phyloP scores from a whole-genome alignment of 2,113 vertebrate species.

The Upupa epops region DNA sequence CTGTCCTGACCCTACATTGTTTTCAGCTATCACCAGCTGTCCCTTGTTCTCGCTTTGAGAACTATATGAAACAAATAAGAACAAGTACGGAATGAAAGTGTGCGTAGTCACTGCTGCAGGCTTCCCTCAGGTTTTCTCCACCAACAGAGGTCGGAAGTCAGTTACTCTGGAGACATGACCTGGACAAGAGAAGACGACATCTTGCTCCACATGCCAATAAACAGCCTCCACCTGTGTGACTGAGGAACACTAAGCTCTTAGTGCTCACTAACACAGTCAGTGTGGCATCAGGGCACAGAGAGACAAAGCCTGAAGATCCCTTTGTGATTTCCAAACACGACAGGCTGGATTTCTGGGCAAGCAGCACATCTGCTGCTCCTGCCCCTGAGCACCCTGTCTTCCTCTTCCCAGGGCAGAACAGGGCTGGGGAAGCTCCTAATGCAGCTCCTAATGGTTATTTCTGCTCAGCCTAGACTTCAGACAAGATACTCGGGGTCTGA shows the following conservation, averaged over 20 bases:
- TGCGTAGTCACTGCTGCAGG: background rate
- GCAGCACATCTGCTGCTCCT: background rate
- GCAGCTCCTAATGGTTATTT: background rate
- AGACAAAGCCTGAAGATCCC: background rate
- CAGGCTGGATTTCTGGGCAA: background rate
- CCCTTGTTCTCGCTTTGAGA: background rate
- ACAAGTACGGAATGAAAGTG: background rate
- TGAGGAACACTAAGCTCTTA: background rate
- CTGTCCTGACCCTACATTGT: background rate
- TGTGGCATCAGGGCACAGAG: background rate
- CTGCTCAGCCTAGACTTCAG: background rate
- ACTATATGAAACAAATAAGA: background rate
- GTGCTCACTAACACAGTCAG: fast-evolving
- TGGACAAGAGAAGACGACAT: background rate
- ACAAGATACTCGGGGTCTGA: background rate
- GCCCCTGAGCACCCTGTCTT: background rate
- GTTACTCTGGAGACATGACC: background rate
- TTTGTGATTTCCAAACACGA: background rate
- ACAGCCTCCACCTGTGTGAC: fast-evolving
- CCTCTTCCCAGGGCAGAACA: background rate
- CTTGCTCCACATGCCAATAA: fast-evolving
- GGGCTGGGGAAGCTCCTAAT: background rate
- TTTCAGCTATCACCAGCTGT: background rate
- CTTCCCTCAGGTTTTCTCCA: background rate
- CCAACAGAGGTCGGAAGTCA: background rate